These are phyloP conservation scores for Procavia capensis DNA, from an alignment of 2,113 vertebrate species.

Conservation along the genomic window DNA sequence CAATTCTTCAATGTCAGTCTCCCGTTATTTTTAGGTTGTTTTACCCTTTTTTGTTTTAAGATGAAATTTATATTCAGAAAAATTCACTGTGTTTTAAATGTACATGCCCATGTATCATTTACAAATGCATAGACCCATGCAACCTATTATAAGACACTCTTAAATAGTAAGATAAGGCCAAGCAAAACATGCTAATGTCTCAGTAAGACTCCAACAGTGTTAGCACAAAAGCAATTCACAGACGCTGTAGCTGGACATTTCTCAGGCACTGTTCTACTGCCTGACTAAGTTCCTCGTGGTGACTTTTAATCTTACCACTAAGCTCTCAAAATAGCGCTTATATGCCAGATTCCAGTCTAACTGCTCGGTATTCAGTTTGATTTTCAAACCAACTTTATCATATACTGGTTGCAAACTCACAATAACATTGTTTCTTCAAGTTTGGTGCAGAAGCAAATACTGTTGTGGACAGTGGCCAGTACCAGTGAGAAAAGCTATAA, in stretches of 20 bases:
- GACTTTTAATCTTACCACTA: background rate
- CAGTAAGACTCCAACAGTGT: background rate
- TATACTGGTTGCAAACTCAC: background rate
- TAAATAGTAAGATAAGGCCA: background rate
- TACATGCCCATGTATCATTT: too few species aligned
- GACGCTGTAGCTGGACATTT: background rate
- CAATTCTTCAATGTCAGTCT: background rate
- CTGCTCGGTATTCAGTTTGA: background rate
- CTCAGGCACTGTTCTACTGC: background rate
- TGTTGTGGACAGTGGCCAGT: too few species aligned
- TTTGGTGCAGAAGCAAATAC: background rate
- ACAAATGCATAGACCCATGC: background rate
- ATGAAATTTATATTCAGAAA: background rate
- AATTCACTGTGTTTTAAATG: background rate
- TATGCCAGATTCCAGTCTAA: background rate
- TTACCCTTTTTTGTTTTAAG: background rate
- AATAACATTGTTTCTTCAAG: background rate
- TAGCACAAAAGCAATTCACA: background rate
- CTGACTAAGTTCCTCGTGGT: background rate
- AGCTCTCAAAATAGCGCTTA: too few species aligned
- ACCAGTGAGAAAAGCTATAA: background rate
- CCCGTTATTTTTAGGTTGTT: background rate
- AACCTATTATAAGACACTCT: background rate
- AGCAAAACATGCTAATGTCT: background rate
- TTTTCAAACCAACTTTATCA: too few species aligned